Base-by-base conservation (phyloP, 2,888 invertebrate genomes). In the Acholoe squamosa region DNA sequence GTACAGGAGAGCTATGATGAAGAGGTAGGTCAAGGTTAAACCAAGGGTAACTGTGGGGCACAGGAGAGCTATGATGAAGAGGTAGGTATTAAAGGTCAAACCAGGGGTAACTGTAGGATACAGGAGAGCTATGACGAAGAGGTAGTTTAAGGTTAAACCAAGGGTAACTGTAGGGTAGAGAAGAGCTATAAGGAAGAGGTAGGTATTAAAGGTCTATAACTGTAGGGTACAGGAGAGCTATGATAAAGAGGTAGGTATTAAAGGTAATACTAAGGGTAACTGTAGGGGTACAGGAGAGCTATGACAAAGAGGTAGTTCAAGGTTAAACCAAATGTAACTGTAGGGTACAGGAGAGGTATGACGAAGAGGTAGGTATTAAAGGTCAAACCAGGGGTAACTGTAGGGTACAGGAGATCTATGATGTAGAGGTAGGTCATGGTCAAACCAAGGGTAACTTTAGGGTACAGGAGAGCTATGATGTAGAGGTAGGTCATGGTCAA, bases 251-350 rank as follows among this genome's bases (percentile, higher is more conserved):
- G 97, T n/a, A n/a, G n/a, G n/a, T n/a, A n/a, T n/a, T n/a, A n/a
- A 43, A 43, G 43, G 43, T 43, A 3, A 43, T 10, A 12, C 12
- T n/a, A 88, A 98, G 95, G 99, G 98, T 0, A 97, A 97, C 92
- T 97, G 97, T 94, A 97, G 97, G 94, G n/a, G 97, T 99, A 43
- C 96, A 97, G 28, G 98, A 98, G 95, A 97, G 98, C 91, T 97
- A 97, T 91, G 97, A 97, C 91, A 97, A 97, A 91, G 97, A 97
- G 95, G 97, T 97, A 94, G 93, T 90, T 92, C 19, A 16, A 84
- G 0, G 84, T 43, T 10, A 43, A 3, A 43, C 5, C 10, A 43
- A 98, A 95, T 99, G 98, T 0, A 97, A 97, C 92, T 97, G 97
- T 94, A 97, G 97, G 94, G 97, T 99, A 43, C 96, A 97, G 28